A percentile compares a stretch with the other conserved stretches of the same genome.
phyloP scores from a whole-genome alignment of 1,140 invertebrate species.

The Aphis gossypii region DNA sequence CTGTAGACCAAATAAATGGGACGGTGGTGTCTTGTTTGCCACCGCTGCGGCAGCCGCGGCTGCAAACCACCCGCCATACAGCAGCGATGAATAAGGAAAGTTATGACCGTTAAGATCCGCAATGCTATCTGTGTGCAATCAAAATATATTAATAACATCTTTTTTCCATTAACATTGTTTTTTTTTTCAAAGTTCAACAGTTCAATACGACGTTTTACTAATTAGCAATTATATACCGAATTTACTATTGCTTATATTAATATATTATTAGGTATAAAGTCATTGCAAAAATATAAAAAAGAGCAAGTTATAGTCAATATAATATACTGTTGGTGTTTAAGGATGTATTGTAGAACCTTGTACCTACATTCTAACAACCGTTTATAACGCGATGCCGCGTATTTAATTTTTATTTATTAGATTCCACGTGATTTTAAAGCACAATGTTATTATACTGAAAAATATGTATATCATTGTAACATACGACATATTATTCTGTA shows the following conservation, averaged over 20 bases:
- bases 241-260: neutral
- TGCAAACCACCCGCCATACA: constrained; percentile 60
- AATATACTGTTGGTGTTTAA: no score
- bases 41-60: constrained; percentile 59
- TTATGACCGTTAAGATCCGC: constrained; percentile 39
- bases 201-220: neutral
- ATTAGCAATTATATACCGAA: neutral
- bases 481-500: no score
- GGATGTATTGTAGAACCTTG: no score
- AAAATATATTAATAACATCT: neutral
- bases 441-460: no score
- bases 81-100: constrained; percentile 54
- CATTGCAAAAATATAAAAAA: neutral
- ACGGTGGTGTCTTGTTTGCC: constrained; percentile 56
- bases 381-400: no score
- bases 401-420: no score
- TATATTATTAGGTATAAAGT: neutral
- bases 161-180: neutral
- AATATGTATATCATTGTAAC: no score
- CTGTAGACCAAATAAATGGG: constrained; percentile 60
- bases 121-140: neutral
- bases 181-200: constrained; percentile 8
- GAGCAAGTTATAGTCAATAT: no score
- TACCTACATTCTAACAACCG: no score
- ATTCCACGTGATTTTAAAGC: no score